Base-by-base conservation (phyloP, 2,113 vertebrate species). In the Aegithalos caudatus region DNA sequence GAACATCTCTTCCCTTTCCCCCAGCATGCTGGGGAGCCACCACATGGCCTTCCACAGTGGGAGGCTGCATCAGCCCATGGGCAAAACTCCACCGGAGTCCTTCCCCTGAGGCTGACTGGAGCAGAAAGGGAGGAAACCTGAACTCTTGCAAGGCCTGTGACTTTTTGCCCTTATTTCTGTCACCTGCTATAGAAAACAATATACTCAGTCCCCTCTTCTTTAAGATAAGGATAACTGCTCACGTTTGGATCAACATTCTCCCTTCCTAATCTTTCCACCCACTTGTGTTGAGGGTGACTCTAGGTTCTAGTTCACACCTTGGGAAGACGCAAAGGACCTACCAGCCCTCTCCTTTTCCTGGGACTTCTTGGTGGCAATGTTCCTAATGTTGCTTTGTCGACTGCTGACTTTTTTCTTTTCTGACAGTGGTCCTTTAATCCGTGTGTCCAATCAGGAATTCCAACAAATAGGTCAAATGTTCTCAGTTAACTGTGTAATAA, bases 1-100 rank as follows among this genome's bases (percentile, higher is more conserved):
- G 21, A 37, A 23, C 19, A 67, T 7, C 0, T 0, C 29, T 65
- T 86, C 20, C 23, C 9, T 35, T 58, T 33, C 35, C 25, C 25
- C 33, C 29, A 22, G 2, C 2, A 10, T 1, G 5, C 2, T 10
- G 16, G 38, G 29, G 2, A 72, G 8, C 10, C 40, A 51, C 20
- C 23, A 8, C 12, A 14, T 1, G 12, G 40, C 14, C 57, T 72
- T 85, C 31, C 37, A 14, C 23, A 21, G 5, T 2, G 20, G 18
- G 76, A 37, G 27, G 19, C 21, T 80, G 45, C 15, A 20, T 53
- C 37, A 73, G n/a, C 10, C 47, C 21, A 3, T 7, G 3, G 35
- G 18, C 24, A 77, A 73, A 65, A 82, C 13, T 18, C 45, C 38
- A 19, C 29, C 38, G 24, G 14, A 65, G 25, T 19, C 27, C 25